These are phyloP conservation scores for Hyaena hyaena DNA, from an alignment of 2,113 vertebrate genomes.

Conservation along the genomic window DNA sequence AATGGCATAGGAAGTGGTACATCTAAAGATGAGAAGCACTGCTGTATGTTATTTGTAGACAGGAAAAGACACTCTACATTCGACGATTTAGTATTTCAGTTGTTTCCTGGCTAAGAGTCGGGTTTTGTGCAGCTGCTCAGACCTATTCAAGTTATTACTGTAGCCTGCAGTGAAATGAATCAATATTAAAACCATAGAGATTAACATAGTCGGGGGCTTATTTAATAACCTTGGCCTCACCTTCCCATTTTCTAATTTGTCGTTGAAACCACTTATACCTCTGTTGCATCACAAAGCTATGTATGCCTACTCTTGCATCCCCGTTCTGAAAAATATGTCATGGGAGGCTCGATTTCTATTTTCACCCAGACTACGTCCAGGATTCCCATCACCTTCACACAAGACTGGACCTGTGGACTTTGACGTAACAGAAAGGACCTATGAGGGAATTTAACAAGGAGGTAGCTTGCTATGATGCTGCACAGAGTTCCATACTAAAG, in stretches of 20 bases:
- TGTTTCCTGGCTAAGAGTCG: neutral
- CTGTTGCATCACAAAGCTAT: neutral
- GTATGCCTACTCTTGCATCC: neutral
- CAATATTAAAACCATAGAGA: conserved; percentile 33
- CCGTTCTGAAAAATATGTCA: neutral
- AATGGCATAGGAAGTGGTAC: neutral
- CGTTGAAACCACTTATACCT: conserved; percentile 2
- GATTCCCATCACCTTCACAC: neutral
- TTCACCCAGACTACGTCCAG: neutral
- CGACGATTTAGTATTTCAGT: neutral
- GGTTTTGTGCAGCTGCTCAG: neutral
- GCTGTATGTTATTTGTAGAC: neutral
- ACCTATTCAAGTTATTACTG: neutral
- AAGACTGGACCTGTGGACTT: neutral
- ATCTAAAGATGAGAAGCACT: neutral
- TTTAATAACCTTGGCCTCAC: neutral
- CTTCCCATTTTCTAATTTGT: neutral
- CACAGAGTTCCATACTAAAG: neutral
- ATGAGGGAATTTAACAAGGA: neutral
- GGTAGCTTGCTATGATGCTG: neutral
- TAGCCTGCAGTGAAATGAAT: conserved; percentile 40
- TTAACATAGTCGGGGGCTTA: neutral
- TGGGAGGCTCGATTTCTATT: neutral
- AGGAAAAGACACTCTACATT: neutral
- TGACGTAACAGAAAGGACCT: neutral